Percentiles rank a stretch among this genome's conserved stretches.
These are phyloP conservation scores for Drosophila mayri DNA, from an alignment of 1,140 invertebrate species.

Conservation along the genomic window DNA sequence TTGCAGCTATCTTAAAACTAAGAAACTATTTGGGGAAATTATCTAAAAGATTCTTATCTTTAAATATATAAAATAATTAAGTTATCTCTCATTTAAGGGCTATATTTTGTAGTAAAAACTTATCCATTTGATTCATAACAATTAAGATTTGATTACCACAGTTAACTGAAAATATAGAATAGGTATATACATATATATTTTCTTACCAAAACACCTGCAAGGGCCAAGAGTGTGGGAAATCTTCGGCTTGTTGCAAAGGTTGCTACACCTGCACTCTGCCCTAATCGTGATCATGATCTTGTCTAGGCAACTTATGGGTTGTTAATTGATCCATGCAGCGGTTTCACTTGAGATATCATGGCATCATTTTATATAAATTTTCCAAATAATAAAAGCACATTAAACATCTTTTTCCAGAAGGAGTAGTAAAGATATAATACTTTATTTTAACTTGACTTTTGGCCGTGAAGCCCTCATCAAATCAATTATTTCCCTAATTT, in stretches of 20 bases:
- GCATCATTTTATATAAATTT: neutral
- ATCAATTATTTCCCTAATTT: neutral
- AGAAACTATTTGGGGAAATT: too few relatives aligned
- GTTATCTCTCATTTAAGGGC: too few relatives aligned
- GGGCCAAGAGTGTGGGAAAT: constrained; percentile 33
- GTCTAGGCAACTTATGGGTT: constrained; percentile 3
- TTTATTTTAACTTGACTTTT: neutral
- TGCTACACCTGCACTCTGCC: constrained; percentile 14
- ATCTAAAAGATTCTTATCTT: too few relatives aligned
- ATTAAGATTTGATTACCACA: neutral
- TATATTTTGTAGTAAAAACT: too few relatives aligned
- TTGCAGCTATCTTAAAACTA: too few relatives aligned
- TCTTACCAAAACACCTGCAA: too few relatives aligned
- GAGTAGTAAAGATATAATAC: too few relatives aligned
- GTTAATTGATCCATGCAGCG: constrained; percentile 16
- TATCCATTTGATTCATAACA: neutral
- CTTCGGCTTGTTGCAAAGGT: constrained; percentile 1
- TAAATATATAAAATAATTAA: too few relatives aligned
- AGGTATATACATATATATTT: too few relatives aligned
- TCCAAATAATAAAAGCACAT: neutral
- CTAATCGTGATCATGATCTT: constrained; percentile 22
- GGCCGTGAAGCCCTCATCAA: neutral
- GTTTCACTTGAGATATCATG: neutral
- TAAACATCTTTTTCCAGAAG: neutral
- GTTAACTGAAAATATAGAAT: neutral